Conservation (phyloP, 2,888 invertebrate species). For the Sinelater perroti region DNA sequence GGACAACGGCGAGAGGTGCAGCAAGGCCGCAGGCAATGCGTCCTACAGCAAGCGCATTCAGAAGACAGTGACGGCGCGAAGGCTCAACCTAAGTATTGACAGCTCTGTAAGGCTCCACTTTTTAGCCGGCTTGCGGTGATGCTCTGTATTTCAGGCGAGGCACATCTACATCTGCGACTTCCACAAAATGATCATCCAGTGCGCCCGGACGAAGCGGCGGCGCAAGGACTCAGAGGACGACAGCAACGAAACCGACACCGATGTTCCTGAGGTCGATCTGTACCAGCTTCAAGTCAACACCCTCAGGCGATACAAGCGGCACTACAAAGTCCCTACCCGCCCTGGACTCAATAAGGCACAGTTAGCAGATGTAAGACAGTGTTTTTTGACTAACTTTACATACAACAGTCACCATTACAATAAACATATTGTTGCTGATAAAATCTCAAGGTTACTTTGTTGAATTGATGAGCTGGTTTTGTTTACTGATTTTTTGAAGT, state of each 20-base stretch:
- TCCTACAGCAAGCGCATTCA: conserved; percentile 97
- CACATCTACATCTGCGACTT: conserved; percentile 97
- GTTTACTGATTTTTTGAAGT: too few species aligned
- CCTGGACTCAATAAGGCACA: conserved; percentile 95
- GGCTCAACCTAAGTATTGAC: conserved; percentile 89
- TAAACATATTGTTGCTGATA: too few species aligned
- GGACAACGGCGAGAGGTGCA: conserved; percentile 87
- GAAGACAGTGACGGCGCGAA: conserved; percentile 91
- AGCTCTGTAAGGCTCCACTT: conserved; percentile 70
- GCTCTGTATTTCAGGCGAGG: conserved; percentile 71
- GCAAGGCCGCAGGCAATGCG: conserved; percentile 90
- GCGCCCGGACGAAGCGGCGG: conserved; percentile 90
- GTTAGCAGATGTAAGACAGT: conserved; percentile 90
- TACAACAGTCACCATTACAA: too few species aligned
- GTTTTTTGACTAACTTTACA: too few species aligned
- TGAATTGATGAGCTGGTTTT: too few species aligned
- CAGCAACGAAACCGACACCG: conserved; percentile 91
- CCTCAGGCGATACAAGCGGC: conserved; percentile 90
- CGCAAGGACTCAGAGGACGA: conserved; percentile 95
- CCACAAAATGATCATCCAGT: conserved; percentile 95
- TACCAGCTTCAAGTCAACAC: conserved; percentile 94
- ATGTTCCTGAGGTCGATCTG: conserved; percentile 92
- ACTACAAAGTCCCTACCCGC: conserved; percentile 89
- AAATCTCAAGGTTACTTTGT: too few species aligned
- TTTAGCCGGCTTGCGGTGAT: not conserved